Base-by-base conservation (phyloP, 2,888 invertebrate genomes). In the Ariolimax columbianus region DNA sequence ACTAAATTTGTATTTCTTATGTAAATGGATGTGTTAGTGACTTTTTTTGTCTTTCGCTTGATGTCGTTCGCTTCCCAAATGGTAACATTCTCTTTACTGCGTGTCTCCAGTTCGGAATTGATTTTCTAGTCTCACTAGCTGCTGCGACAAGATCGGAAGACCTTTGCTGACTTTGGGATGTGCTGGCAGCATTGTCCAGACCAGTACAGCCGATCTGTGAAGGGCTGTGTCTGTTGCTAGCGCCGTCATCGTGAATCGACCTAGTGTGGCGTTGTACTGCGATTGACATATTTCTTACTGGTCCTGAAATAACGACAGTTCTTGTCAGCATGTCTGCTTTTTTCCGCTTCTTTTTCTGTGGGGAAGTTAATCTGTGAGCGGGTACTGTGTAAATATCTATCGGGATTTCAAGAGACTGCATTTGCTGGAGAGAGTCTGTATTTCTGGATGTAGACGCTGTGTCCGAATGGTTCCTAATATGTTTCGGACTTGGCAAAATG, bases 371-470 rank as follows among this genome's bases (percentile, higher is more conserved):
- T 26, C 63, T 47, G 38, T 72, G 40, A 30, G 75, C 36, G 26
- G 82, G 82, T 19, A 82, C 72, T 30, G 82, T 82, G 82, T 82
- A 82, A 30, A 82, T 82, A 40, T 82, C 82, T 3, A 82, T 68
- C n/a, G 82, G 75, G n/a, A 82, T 82, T 19, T 82, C 82, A 40
- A 82, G 40, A 0, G 82, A 43, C 47, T 66, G 78, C n/a, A 30
- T 11, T 0, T 75, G 75, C 0, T 30, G 30, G 23, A 17, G 23
- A 19, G 4, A 19, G 4, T 75, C 51, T 3, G 36, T 17, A 4
- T 75, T 19, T 30, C 6, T 36, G 33, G 33, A 51, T 30, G 11
- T 75, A 6, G 70, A 70, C 4, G 3, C 0, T 72, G 23, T 40
- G 1, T 72, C 72, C 1, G n/a, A 72, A 26, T 26, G 1, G 26